Percentiles rank a stretch among this genome's conserved stretches.
These are phyloP conservation scores for Onychomys arenicola DNA, from an alignment of 2,797 vertebrate genomes.

Conservation along the genomic window DNA sequence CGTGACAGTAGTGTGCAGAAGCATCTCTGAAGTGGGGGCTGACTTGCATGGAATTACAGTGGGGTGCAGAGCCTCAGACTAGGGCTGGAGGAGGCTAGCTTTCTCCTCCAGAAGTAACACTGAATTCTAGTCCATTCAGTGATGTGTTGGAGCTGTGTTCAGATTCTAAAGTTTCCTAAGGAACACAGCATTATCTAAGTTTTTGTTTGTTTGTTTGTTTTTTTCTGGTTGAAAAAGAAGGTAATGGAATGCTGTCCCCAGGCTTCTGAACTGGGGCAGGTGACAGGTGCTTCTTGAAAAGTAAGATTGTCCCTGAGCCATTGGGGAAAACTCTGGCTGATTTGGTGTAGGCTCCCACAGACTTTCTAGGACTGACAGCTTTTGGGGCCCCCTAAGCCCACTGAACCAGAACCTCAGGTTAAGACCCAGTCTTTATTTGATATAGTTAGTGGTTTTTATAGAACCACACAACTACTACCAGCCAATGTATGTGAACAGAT, in stretches of 20 bases:
- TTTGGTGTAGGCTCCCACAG: neutral
- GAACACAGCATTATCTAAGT: neutral
- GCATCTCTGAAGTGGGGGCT: neutral
- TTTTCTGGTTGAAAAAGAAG: neutral
- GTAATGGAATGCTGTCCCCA: neutral
- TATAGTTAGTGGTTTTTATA: neutral
- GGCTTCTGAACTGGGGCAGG: neutral
- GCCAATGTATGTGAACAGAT: neutral
- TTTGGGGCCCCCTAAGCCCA: neutral
- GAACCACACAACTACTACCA: neutral
- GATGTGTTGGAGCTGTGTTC: neutral
- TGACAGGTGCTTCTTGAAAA: neutral
- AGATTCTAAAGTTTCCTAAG: neutral
- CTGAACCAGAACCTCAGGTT: neutral
- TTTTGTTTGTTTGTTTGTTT: too few relatives aligned
- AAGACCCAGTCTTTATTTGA: neutral
- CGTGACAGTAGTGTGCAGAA: neutral
- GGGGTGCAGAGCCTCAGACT: accelerated
- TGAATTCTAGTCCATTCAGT: neutral
- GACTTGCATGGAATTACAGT: neutral
- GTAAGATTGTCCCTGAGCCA: accelerated
- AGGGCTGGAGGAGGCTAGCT: neutral
- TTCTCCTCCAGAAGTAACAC: too few relatives aligned
- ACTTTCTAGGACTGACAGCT: neutral
- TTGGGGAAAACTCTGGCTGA: accelerated